Conservation (phyloP, 2,113 vertebrate genomes). For the Zonotrichia leucophrys region DNA sequence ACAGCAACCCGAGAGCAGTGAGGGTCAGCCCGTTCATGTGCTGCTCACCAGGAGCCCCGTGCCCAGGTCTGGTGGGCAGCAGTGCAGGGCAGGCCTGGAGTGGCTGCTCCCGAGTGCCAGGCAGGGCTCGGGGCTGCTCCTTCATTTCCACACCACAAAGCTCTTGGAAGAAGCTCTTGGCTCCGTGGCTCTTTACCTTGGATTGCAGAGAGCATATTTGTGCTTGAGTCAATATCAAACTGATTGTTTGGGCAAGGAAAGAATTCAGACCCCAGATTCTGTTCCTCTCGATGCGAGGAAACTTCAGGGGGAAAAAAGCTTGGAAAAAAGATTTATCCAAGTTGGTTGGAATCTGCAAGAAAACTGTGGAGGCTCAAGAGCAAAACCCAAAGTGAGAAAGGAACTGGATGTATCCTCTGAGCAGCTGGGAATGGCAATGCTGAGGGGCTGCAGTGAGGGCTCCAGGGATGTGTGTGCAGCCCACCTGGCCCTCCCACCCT, state of each 20-base stretch:
- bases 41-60: accelerated
- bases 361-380: not conserved
- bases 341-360: not conserved
- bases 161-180: not conserved
- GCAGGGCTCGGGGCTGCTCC: not conserved
- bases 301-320: not conserved
- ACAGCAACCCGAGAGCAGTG: no score
- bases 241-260: not conserved
- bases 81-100: not conserved
- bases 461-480: not conserved
- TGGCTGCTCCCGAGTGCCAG: not conserved
- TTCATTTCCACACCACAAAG: not conserved
- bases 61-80: accelerated
- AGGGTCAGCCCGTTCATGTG: accelerated
- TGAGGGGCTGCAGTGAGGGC: not conserved
- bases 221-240: not conserved
- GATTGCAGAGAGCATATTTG: slow-evolving; percentile 22
- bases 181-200: not conserved
- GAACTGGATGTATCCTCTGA: accelerated
- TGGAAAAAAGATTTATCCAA: not conserved
- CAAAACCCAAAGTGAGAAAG: not conserved
- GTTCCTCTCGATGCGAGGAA: not conserved
- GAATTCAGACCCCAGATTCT: not conserved
- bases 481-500: not conserved
- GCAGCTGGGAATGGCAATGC: not conserved